Conservation (phyloP, 2,113 vertebrate genomes). For the Cygnus buccinator region DNA sequence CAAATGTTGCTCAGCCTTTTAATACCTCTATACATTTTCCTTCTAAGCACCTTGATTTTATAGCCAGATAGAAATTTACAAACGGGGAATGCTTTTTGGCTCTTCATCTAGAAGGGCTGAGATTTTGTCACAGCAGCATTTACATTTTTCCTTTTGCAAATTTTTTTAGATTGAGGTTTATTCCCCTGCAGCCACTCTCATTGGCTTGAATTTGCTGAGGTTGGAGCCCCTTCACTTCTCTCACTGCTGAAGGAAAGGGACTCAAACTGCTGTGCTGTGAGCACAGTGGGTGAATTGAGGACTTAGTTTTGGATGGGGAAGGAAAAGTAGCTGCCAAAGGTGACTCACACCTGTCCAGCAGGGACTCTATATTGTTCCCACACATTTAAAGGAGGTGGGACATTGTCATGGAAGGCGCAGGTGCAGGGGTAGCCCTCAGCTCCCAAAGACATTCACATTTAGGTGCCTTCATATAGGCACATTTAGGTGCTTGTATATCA, state of each 20-base stretch:
- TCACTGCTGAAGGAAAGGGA: neutral
- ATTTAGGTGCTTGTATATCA: neutral
- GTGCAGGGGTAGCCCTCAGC: neutral
- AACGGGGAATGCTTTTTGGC: neutral
- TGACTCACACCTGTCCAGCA: neutral
- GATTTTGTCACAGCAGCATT: neutral
- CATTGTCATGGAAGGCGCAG: neutral
- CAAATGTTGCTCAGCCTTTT: constrained; percentile 13
- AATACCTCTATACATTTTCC: neutral
- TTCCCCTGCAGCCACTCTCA: neutral
- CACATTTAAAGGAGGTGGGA: neutral
- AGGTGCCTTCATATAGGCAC: neutral
- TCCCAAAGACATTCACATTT: neutral
- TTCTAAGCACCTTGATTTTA: neutral
- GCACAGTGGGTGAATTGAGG: neutral
- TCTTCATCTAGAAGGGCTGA: neutral
- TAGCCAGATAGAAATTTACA: neutral
- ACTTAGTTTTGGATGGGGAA: neutral
- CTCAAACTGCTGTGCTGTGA: neutral
- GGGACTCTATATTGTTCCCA: neutral
- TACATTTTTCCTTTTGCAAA: neutral
- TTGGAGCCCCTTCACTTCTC: neutral
- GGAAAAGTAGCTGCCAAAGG: neutral
- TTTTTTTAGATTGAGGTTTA: neutral
- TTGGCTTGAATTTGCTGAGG: neutral